A percentile compares a stretch with the other conserved stretches of the same genome.
Evolutionary conservation across 92 coral and sea anemone genomes (phyloP).

Genomic region (Actinostola sp.): DNA sequence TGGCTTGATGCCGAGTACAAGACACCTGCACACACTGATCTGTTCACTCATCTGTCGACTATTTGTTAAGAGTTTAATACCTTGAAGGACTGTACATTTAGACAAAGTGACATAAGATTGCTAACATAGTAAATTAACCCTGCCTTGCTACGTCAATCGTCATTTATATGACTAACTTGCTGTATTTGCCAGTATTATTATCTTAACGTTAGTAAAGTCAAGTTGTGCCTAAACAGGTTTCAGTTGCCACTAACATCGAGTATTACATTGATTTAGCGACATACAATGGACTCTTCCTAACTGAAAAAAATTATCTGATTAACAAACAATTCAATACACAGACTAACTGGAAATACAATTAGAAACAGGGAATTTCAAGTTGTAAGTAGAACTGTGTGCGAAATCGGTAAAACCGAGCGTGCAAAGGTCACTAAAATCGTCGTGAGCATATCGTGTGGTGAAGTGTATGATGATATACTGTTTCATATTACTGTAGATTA

Average conservation of each 20-base stretch:
- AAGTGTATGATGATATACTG: background rate
- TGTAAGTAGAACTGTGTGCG: conserved; percentile 25
- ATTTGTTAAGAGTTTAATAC: background rate
- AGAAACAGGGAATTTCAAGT: conserved; percentile 18
- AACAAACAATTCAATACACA: conserved; percentile 21
- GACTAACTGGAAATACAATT: conserved; percentile 30
- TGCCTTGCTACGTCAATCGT: no score
- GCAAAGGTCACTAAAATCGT: conserved; percentile 24
- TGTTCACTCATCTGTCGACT: conserved; percentile 6
- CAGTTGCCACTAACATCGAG: background rate
- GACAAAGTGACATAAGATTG: background rate
- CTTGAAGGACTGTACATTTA: background rate
- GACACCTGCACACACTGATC: no score
- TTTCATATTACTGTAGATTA: conserved; percentile 20
- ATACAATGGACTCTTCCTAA: background rate
- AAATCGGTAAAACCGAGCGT: background rate
- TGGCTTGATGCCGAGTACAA: no score
- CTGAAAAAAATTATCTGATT: conserved; percentile 11
- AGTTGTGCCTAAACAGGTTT: conserved; percentile 9
- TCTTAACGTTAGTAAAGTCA: conserved; percentile 1
- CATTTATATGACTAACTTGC: no score
- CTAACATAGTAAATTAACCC: no score
- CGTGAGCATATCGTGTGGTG: background rate
- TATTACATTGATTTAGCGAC: background rate
- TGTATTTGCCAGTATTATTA: background rate